Base-by-base conservation (phyloP, 1,140 invertebrate species). In the Trichomalopsis sarcophagae region DNA sequence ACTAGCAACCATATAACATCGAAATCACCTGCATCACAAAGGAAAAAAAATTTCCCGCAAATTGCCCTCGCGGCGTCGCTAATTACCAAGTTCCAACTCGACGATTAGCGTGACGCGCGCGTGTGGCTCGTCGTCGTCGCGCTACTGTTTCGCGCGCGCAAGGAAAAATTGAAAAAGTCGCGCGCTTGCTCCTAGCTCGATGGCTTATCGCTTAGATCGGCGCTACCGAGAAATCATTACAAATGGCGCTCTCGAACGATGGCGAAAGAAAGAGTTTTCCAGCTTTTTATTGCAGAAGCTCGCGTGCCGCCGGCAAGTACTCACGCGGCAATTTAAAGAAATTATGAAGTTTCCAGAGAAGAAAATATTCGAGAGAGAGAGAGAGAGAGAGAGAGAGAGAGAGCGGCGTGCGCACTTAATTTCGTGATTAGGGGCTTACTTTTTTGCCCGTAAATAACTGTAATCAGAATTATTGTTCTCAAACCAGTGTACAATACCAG, bases 311-410 rank as follows among this genome's bases (percentile, higher is more conserved):
- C 10, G 5, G 9, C 7, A 78, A 79, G 27, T 71, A 68, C 55
- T 17, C 47, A n/a, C 21, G 4, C 40, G 23, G 40, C 33, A 73
- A 78, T 78, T 78, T 84, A 55, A 73, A 79, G 66, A 73, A 50
- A 79, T 78, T 84, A 84, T 79, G 40, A 84, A 84, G 68, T 84
- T 84, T 80, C 14, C 40, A 79, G n/a, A n/a, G 40, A 84, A 78
- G 27, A 80, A 69, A 84, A 78, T 69, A 36, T 10, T 82, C 17
- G 33, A n/a, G 30, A n/a, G 30, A 27, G 27, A 27, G 27, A 27
- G 27, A 27, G 27, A 27, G 27, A 27, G 27, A 27, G 27, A 27
- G 27, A 27, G 27, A 27, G 27, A 27, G 33, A n/a, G 30, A n/a
- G 30, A 21, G 73, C 11, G 36, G 27, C 21, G 68, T 10, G 23